These are phyloP conservation scores for Brachionus asplanchnoidis DNA, from an alignment of 1,140 invertebrate species.

Conservation along the genomic window DNA sequence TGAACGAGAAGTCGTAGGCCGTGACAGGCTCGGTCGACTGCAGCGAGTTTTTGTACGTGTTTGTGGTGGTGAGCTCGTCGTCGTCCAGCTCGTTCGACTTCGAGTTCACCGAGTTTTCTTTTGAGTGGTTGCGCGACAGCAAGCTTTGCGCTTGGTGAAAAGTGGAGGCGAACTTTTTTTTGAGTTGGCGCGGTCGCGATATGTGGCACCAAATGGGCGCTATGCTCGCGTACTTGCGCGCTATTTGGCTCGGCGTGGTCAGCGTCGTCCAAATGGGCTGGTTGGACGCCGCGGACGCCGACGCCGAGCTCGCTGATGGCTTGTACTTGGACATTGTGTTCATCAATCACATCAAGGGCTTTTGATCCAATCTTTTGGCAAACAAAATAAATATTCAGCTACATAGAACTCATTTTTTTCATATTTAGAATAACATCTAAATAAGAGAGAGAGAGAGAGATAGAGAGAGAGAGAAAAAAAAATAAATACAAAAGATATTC, in stretches of 20 bases:
- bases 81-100: neutral
- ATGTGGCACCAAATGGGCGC: slow-evolving; percentile 43
- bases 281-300: neutral
- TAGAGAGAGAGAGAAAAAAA: too few relatives aligned
- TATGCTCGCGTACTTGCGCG: slow-evolving; percentile 42
- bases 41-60: slow-evolving; percentile 2
- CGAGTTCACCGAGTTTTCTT: slow-evolving; percentile 10
- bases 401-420: slow-evolving; percentile 10
- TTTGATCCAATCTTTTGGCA: neutral
- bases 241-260: slow-evolving; percentile 38
- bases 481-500: neutral
- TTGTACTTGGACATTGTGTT: slow-evolving; percentile 34
- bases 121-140: neutral
- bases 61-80: neutral
- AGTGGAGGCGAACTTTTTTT: slow-evolving; percentile 42
- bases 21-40: neutral
- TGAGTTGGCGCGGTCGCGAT: slow-evolving; percentile 38
- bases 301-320: neutral
- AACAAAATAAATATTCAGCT: neutral
- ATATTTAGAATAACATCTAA: neutral
- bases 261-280: slow-evolving; percentile 36
- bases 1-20: neutral
- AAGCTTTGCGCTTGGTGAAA: slow-evolving; percentile 36
- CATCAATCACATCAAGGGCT: neutral
- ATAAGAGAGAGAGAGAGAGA: too few relatives aligned